These are phyloP conservation scores for Actinostola sp. DNA, from an alignment of 92 coral and sea anemone species.

Conservation along the genomic window DNA sequence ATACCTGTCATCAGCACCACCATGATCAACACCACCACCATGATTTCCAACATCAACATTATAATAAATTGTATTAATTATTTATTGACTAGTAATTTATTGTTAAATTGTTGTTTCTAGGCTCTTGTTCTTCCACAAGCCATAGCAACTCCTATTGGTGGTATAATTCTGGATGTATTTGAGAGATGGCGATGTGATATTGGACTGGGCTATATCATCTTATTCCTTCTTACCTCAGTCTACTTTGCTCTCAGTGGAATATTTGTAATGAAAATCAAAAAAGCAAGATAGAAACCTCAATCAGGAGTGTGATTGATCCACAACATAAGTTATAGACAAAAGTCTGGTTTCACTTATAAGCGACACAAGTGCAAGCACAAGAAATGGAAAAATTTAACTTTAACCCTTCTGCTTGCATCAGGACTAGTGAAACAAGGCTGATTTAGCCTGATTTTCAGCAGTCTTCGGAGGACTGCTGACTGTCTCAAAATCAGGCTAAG, in stretches of 20 bases:
- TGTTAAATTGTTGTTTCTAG: conserved; percentile 23
- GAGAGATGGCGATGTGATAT: conserved; percentile 92
- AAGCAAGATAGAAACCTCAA: conserved; percentile 36
- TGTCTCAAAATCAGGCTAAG: too few relatives aligned
- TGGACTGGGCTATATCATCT: conserved; percentile 97
- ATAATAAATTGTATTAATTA: neutral
- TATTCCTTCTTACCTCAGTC: conserved; percentile 90
- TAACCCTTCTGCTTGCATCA: too few relatives aligned
- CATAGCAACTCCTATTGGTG: conserved; percentile 97
- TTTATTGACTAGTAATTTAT: neutral
- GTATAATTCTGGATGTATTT: conserved; percentile 90
- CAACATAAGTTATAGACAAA: too few relatives aligned
- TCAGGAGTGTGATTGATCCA: too few relatives aligned
- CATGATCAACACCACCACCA: too few relatives aligned
- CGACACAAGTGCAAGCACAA: too few relatives aligned
- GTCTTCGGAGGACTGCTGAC: too few relatives aligned
- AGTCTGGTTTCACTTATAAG: too few relatives aligned
- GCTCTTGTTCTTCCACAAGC: conserved; percentile 99
- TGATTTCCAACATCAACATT: neutral
- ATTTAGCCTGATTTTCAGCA: too few relatives aligned
- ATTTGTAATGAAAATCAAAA: conserved; percentile 88
- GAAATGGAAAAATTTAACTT: too few relatives aligned
- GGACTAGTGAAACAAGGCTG: too few relatives aligned
- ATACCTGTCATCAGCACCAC: too few relatives aligned
- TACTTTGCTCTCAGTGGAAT: conserved; percentile 97